Conservation (phyloP, 2,888 invertebrate species). For the Hoplodrina ambigua region DNA sequence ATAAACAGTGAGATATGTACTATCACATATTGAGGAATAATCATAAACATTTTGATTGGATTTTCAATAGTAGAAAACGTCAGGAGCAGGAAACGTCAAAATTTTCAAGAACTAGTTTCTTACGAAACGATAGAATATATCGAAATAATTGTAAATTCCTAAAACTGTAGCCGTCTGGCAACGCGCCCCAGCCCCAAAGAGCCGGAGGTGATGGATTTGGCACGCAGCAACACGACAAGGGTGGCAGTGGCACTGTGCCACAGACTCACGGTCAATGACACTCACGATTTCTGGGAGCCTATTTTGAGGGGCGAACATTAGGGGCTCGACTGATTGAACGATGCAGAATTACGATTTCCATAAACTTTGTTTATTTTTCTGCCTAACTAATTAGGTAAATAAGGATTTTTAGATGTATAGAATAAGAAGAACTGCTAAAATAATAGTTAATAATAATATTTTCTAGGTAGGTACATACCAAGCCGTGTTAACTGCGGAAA, state of each 20-base stretch:
- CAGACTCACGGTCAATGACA: constrained; percentile 73
- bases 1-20: not conserved
- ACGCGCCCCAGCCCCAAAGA: constrained; percentile 37
- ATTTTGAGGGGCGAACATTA: constrained; percentile 44
- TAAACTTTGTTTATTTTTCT: not conserved
- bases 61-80: not conserved
- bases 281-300: constrained; percentile 60
- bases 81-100: not conserved
- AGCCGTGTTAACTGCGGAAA: constrained; percentile 13
- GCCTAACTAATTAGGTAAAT: not conserved
- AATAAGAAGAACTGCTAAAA: not conserved
- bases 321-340: constrained; percentile 26
- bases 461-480: not conserved
- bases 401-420: not conserved
- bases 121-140: constrained; percentile 5
- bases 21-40: not conserved
- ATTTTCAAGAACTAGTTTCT: not conserved
- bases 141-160: constrained; percentile 23
- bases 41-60: not conserved
- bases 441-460: no score
- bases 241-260: constrained; percentile 65
- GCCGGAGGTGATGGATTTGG: constrained; percentile 61
- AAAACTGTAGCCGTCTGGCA: constrained; percentile 39
- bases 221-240: constrained; percentile 54
- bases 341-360: constrained; percentile 12